Evolutionary conservation across 1,140 invertebrate species (phyloP), one percentile per base, ranked within the genome.

Genomic region (Sycobia sp.): DNA sequence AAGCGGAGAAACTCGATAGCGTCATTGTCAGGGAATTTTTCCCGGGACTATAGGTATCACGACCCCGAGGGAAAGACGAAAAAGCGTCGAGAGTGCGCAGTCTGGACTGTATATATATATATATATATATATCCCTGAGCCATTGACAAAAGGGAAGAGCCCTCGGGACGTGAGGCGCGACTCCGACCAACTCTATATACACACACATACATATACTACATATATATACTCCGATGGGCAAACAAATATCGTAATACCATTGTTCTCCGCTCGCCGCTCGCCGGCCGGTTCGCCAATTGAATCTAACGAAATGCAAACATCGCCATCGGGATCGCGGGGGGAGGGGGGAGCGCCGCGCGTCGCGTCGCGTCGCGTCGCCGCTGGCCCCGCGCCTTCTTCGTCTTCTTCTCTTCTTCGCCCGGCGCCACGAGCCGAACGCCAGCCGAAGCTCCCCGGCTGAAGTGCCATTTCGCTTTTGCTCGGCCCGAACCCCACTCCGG

Each of bases 281-380:
- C 66, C 73, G 68, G 73, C 71, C 70, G 25, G 50, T 44, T 38
- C 36, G 63, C 70, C 76, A 76, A 80, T 80, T 78, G 78, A 78
- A 80, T 76, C 78, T 80, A 81, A 81, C 77, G 78, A 80, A 80
- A 81, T 78, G 78, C 75, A 81, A 80, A 81, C 71, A 80, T 69
- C 62, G 63, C 67, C 73, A 73, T 73, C 70, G 72, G 66, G 71
- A 71, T 73, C 73, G 70, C 69, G 65, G 72, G 74, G 73, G 70
- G 73, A 7, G 22, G n/a, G 38, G 25, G 53, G 14, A n/a, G n/a
- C 34, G 36, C 29, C 4, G 16, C 49, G n/a, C 9, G 29, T 4
- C 13, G 50, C 34, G 5, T 34, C 32, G 36, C 9, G 16, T 25
- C 41, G 16, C n/a, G 20, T 22, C 41, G 39, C 53, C 25, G 47